Conservation (phyloP, 2,888 invertebrate species). For the Nowickia ferox region DNA sequence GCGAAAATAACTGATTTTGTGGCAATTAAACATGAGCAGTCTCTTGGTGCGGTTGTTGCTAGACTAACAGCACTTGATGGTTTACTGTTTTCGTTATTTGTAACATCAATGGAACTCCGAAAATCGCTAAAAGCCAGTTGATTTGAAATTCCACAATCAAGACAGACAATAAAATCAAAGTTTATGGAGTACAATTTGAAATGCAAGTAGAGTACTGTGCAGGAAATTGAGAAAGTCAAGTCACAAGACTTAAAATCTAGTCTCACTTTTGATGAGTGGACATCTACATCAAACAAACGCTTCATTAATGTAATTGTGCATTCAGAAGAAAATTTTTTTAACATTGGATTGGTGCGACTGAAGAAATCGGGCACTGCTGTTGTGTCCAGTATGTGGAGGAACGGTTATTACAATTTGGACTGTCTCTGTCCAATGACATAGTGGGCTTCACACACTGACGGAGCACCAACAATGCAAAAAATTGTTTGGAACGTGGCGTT, state of each 20-base stretch:
- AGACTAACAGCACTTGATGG: too few species aligned
- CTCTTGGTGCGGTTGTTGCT: neutral
- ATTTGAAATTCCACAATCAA: too few species aligned
- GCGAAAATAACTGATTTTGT: neutral
- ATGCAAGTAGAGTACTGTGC: too few species aligned
- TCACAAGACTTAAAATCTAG: neutral
- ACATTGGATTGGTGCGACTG: conserved; percentile 2
- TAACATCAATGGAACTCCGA: too few species aligned
- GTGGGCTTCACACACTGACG: conserved; percentile 11
- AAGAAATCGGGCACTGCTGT: neutral
- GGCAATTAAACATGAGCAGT: neutral
- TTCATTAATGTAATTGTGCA: neutral
- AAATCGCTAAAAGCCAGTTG: too few species aligned
- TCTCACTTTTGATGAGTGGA: neutral
- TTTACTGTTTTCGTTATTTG: too few species aligned
- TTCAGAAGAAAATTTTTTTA: neutral
- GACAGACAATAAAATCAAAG: too few species aligned
- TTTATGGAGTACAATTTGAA: too few species aligned
- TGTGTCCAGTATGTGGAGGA: neutral
- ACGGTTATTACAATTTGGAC: neutral
- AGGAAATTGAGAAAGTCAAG: too few species aligned
- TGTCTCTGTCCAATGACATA: neutral
- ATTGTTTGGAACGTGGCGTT: neutral
- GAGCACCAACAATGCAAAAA: conserved; percentile 13
- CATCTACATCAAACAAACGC: neutral